These are phyloP conservation scores for Pampus argenteus DNA, from an alignment of 2,797 vertebrate genomes.

Conservation along the genomic window DNA sequence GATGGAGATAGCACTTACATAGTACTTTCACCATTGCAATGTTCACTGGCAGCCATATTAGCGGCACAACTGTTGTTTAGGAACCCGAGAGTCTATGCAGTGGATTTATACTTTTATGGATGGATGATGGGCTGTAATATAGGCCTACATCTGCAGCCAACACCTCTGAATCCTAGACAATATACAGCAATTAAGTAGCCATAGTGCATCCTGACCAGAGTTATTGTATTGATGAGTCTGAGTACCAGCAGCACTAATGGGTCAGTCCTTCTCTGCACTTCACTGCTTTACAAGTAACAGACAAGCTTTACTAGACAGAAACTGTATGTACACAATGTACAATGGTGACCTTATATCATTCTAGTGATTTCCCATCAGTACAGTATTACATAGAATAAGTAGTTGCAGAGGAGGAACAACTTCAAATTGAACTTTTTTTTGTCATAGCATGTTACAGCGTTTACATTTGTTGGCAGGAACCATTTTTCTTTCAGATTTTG, in stretches of 20 bases:
- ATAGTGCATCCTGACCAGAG: constrained; percentile 58
- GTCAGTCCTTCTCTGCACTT: constrained; percentile 43
- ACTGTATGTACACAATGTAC: constrained; percentile 2
- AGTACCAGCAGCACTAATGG: constrained; percentile 54
- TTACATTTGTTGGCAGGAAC: neutral
- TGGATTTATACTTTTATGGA: constrained; percentile 19
- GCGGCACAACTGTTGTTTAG: constrained; percentile 11
- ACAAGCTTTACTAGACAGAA: constrained; percentile 26
- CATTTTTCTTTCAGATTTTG: constrained; percentile 2
- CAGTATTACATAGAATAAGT: neutral
- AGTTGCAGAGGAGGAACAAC: neutral
- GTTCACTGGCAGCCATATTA: constrained; percentile 33
- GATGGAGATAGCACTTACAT: constrained; percentile 29
- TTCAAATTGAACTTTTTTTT: neutral
- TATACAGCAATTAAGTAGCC: constrained; percentile 41
- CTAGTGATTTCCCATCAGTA: neutral
- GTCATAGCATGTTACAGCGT: neutral
- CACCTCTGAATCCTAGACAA: constrained; percentile 46
- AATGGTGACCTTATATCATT: neutral
- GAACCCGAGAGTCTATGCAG: constrained; percentile 2
- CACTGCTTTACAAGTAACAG: constrained; percentile 13
- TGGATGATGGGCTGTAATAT: constrained; percentile 28
- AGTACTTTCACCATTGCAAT: constrained; percentile 17
- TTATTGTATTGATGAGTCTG: constrained; percentile 52
- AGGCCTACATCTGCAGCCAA: constrained; percentile 41